Evolutionary conservation across 2,888 invertebrate genomes (phyloP).

Genomic region (Zeuzera pyrina): DNA sequence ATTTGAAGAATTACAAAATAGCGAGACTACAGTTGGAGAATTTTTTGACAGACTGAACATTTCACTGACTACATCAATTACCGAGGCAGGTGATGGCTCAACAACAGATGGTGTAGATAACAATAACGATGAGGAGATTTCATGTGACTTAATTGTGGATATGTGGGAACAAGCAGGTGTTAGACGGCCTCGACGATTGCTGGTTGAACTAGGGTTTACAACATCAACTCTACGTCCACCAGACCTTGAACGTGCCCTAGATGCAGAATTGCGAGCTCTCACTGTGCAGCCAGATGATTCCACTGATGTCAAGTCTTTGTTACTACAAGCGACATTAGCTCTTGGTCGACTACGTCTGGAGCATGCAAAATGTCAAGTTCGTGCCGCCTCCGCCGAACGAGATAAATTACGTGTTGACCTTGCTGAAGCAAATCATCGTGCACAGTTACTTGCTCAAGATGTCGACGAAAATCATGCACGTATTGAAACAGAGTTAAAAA

Average conservation of each 20-base stretch:
- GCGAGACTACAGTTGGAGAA: slow-evolving; percentile 56
- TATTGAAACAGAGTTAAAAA: slow-evolving; percentile 83
- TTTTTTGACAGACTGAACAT: slow-evolving; percentile 54
- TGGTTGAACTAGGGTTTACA: slow-evolving; percentile 1
- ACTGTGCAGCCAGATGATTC: slow-evolving; percentile 69
- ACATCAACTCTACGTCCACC: slow-evolving; percentile 41
- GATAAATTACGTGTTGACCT: slow-evolving; percentile 82
- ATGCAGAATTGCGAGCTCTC: slow-evolving; percentile 79
- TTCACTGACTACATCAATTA: slow-evolving; percentile 40
- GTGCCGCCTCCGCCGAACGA: slow-evolving; percentile 27
- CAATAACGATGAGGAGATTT: slow-evolving; percentile 15
- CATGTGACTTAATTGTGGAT: not conserved
- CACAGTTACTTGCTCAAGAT: slow-evolving; percentile 87
- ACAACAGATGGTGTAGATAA: slow-evolving; percentile 6
- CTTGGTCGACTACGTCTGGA: slow-evolving; percentile 22
- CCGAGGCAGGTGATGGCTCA: slow-evolving; percentile 2
- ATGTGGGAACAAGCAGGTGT: slow-evolving; percentile 80
- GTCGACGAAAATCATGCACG: slow-evolving; percentile 91
- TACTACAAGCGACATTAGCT: slow-evolving; percentile 69
- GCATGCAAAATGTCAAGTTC: slow-evolving; percentile 13
- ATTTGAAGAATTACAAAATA: slow-evolving; percentile 33
- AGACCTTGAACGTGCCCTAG: slow-evolving; percentile 77
- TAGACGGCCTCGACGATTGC: slow-evolving; percentile 20
- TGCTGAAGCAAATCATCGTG: slow-evolving; percentile 86
- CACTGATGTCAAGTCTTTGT: slow-evolving; percentile 73